Percentiles rank a stretch among this genome's conserved stretches.
Evolutionary conservation across 1,140 invertebrate genomes (phyloP).

Genomic region (Acromyrmex heyeri): DNA sequence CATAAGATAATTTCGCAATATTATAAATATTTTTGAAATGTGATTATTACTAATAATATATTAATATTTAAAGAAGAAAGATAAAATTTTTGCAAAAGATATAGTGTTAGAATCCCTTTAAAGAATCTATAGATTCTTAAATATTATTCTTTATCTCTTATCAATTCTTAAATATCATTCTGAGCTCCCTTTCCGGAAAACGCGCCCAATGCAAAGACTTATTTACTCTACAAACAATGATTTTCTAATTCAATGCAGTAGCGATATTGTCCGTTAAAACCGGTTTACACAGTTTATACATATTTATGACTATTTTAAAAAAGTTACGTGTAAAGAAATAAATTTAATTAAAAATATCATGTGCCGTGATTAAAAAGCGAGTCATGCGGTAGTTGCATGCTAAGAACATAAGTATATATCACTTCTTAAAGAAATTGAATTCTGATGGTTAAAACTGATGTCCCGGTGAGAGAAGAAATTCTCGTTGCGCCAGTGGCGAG

Average conservation of each 20-base stretch:
- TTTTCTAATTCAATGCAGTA: slow-evolving; percentile 42
- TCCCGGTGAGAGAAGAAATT: slow-evolving; percentile 29
- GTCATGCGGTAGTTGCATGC: no score
- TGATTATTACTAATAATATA: neutral
- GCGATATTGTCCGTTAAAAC: slow-evolving; percentile 51
- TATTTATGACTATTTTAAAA: neutral
- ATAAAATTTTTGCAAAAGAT: neutral
- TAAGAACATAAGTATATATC: neutral
- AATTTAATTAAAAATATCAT: neutral
- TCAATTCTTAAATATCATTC: no score
- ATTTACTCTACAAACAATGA: slow-evolving; percentile 71
- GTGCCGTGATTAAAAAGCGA: neutral
- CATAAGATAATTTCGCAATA: neutral
- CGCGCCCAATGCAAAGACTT: slow-evolving; percentile 45
- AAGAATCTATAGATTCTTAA: no score
- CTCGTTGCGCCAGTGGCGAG: slow-evolving; percentile 70
- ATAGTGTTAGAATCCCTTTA: no score
- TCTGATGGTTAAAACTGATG: slow-evolving; percentile 14
- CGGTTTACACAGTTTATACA: neutral
- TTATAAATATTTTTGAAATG: neutral
- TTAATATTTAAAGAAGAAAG: neutral
- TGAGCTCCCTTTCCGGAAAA: slow-evolving; percentile 57
- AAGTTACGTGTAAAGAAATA: neutral
- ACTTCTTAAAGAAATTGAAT: slow-evolving; percentile 13
- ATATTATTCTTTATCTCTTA: no score